Conservation (phyloP, 2,797 vertebrate species). For the Manis javanica region DNA sequence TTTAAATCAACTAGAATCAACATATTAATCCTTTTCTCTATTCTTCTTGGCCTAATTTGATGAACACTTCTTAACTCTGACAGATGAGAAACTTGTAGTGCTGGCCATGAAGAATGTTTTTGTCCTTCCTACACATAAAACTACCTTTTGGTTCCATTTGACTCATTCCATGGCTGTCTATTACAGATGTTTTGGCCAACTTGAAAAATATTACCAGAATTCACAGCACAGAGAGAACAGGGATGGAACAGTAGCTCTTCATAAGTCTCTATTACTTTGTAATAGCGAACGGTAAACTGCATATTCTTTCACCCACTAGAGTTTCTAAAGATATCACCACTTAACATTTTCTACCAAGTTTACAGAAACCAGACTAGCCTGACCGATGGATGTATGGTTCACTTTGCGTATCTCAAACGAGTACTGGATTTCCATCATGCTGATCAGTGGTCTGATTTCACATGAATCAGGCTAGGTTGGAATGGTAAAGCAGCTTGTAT, state of each 20-base stretch:
- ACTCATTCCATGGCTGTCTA: not conserved
- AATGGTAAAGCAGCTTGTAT: slow-evolving; percentile 62
- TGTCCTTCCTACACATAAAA: slow-evolving; percentile 27
- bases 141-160: not conserved
- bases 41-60: slow-evolving; percentile 49
- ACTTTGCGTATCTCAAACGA: slow-evolving; percentile 50
- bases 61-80: slow-evolving; percentile 24
- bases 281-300: not conserved
- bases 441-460: slow-evolving; percentile 56
- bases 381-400: not conserved
- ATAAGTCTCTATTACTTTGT: not conserved
- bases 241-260: slow-evolving; percentile 1
- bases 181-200: slow-evolving; percentile 12
- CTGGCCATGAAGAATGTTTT: not conserved
- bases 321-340: slow-evolving; percentile 24
- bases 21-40: slow-evolving; percentile 19
- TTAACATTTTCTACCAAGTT: slow-evolving; percentile 52
- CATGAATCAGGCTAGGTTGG: slow-evolving; percentile 45
- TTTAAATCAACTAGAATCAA: slow-evolving; percentile 48
- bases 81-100: not conserved
- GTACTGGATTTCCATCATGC: slow-evolving; percentile 55
- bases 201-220: slow-evolving; percentile 56
- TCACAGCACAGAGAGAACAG: slow-evolving; percentile 56
- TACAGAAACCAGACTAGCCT: not conserved
- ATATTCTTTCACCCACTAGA: slow-evolving; percentile 23